These are phyloP conservation scores for Scaptomyza parva DNA, from an alignment of 2,888 invertebrate species.

Conservation along the genomic window DNA sequence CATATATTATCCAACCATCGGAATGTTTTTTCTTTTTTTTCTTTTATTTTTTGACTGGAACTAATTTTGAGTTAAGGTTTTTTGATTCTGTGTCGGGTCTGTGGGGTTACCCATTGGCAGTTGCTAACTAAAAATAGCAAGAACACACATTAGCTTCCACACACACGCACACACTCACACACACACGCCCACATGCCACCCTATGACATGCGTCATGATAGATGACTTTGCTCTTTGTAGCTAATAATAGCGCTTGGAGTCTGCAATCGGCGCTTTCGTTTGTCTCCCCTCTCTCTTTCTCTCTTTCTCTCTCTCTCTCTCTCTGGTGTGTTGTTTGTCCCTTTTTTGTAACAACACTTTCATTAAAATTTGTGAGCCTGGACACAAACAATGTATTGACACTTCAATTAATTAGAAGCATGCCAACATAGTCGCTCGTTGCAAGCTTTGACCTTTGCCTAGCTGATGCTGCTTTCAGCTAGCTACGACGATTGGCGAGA, in stretches of 20 bases:
- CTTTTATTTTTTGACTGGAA: conserved; percentile 50
- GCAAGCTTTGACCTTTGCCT: conserved; percentile 66
- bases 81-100: conserved; percentile 40
- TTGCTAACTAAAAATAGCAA: conserved; percentile 53
- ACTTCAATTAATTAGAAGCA: conserved; percentile 76
- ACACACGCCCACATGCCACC: conserved; percentile 3
- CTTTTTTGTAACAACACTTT: conserved; percentile 25
- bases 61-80: conserved; percentile 71
- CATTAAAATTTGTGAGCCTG: conserved; percentile 45
- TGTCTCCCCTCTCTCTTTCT: conserved; percentile 1
- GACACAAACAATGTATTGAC: conserved; percentile 70
- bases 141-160: neutral
- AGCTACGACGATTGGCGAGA: conserved; percentile 32
- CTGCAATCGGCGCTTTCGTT: neutral
- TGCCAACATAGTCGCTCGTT: conserved; percentile 27
- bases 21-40: conserved; percentile 23
- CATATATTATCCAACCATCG: conserved; percentile 57
- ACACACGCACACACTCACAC: neutral
- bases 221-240: conserved; percentile 51
- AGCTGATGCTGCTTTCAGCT: conserved; percentile 30
- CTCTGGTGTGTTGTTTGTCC: conserved; percentile 1
- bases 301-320: too few relatives aligned
- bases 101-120: conserved; percentile 11
- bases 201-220: conserved; percentile 48
- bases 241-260: conserved; percentile 41